Evolutionary conservation across 2,113 vertebrate genomes (phyloP), one percentile per base, ranked within the genome.

Genomic region (Ciconia boyciana): DNA sequence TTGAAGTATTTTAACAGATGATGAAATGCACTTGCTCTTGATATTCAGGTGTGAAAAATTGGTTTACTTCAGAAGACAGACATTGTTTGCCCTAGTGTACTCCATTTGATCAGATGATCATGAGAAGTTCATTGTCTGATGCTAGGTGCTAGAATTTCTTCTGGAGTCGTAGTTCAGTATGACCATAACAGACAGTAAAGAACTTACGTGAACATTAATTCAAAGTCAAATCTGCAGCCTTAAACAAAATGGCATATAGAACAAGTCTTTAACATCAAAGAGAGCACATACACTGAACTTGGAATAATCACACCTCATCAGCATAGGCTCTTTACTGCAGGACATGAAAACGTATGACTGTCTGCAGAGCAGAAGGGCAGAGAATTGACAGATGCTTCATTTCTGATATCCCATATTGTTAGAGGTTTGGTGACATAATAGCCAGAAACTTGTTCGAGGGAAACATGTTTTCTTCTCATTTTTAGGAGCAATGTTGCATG

Each of bases 201-300:
- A 74, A 44, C 7, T 7, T 36, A n/a, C 28, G 21, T 75, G 51
- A 77, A 44, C 26, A 16, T 41, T 74, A 11, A 24, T 64, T 75
- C 29, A 60, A 71, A 92, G 70, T 52, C 0, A 1, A 54, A 49
- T 66, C 44, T 76, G 13, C 39, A 66, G 32, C 46, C 69, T 69
- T 64, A 58, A 83, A 80, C 15, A 70, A 48, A 74, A 60, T n/a
- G 36, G 11, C 11, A 6, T 20, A 44, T 43, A 39, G 46, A 66
- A 9, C 19, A 39, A 55, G 49, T 68, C 39, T 68, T 49, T 49
- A 39, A 39, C 58, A 81, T 74, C 71, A 72, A 51, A 87, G 64
- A 46, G 52, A 48, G 15, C 21, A 10, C 10, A 5, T 24, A n/a
- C 1, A 4, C 77, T 0, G 2, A 13, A 25, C 10, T 1, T 36